Base-by-base conservation (phyloP, 2,113 vertebrate species). In the Carassius auratus region DNA sequence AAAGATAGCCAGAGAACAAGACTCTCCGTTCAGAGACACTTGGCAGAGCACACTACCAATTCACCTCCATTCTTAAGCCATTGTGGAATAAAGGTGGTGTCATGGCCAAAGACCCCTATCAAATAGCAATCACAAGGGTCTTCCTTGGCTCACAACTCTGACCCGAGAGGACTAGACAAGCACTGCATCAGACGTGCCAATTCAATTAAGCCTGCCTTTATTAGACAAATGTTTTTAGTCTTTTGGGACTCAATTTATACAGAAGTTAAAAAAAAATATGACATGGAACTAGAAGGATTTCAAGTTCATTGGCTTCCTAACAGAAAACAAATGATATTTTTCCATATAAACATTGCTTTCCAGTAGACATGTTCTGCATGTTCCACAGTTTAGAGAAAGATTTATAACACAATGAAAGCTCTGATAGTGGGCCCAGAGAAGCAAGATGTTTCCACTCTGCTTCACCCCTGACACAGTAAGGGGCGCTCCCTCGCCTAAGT, bases 1-100 rank as follows among this genome's bases (percentile, higher is more conserved):
- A 26, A 26, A 26, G 26, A 26, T 26, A 26, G 26, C 26, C 26
- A 26, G 26, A 26, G 26, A 26, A 26, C 26, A 26, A 26, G 83
- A 77, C 64, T 89, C 83, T 78, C 85, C 66, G 81, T 87, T 89
- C 77, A 87, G 78, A 85, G 76, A 57, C 64, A 61, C 88, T 87
- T 89, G 88, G 85, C 88, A 87, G 77, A 85, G 74, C 38, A 73
- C n/a, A 12, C 73, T 48, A 79, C 88, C 86, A 66, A 73, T 86
- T 86, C 87, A 85, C 62, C 79, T 71, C 77, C 33, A 81, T 61
- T 85, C 76, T 83, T 78, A 76, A 83, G 68, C 48, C 87, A 81
- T 5, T 15, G 21, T 21, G 85, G 61, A 86, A 86, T 84, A 52
- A 61, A 79, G 64, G 59, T 80, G 76, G 57, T 15, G 68, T 76